Conservation (phyloP, 2,888 invertebrate genomes). For the Limnephilus lunatus region DNA sequence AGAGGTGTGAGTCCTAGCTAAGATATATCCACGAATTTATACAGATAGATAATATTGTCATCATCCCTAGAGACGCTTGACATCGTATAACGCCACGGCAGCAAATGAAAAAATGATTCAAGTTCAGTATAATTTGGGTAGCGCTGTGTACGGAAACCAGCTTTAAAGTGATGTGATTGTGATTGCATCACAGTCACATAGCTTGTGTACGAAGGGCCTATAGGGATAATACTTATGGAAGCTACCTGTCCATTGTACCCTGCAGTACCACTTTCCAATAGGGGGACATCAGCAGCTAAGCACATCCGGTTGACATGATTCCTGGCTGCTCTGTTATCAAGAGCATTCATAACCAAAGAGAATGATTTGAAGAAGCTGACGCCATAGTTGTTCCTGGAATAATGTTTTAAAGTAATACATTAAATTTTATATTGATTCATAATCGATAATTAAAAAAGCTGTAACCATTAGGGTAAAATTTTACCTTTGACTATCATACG, state of each 20-base stretch:
- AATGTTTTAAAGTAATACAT: not conserved
- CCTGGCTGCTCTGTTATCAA: slow-evolving; percentile 97
- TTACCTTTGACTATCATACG: not conserved
- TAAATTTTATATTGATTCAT: not conserved
- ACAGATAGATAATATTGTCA: no score
- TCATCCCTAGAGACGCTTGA: no score
- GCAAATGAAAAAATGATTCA: no score
- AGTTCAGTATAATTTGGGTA: no score
- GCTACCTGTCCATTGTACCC: slow-evolving; percentile 94
- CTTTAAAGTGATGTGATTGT: no score
- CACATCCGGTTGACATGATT: slow-evolving; percentile 99
- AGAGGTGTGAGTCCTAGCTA: no score
- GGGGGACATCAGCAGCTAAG: slow-evolving; percentile 93
- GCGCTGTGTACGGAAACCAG: no score
- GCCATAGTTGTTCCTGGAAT: slow-evolving; percentile 90
- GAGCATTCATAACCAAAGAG: slow-evolving; percentile 94
- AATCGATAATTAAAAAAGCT: not conserved
- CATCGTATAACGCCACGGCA: no score
- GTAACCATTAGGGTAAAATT: not conserved
- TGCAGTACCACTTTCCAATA: slow-evolving; percentile 98
- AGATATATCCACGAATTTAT: no score
- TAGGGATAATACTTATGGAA: not conserved
- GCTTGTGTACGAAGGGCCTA: no score
- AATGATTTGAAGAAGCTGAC: slow-evolving; percentile 95
- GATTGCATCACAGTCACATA: no score